phyloP scores from a whole-genome alignment of 2,113 vertebrate genomes.

The Trachemys scripta region DNA sequence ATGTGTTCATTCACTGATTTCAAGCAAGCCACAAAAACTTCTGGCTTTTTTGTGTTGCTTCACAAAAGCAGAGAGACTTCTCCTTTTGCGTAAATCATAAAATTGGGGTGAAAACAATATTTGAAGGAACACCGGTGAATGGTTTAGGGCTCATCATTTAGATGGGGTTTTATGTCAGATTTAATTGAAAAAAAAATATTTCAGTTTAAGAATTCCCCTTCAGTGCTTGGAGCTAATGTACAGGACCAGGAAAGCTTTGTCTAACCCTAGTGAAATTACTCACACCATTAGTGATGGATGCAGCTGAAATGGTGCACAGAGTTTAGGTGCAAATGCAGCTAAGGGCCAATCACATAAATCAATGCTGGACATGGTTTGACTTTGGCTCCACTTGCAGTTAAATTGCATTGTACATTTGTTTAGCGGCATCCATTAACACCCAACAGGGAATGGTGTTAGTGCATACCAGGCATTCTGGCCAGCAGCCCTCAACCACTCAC shows the following conservation, averaged over 20 bases:
- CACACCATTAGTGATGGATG: no score
- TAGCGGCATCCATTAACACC: not conserved
- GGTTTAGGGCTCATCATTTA: slow-evolving; percentile 41
- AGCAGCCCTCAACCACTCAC: not conserved
- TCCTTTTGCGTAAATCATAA: slow-evolving; percentile 2
- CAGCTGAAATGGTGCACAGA: not conserved
- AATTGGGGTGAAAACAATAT: slow-evolving; percentile 8
- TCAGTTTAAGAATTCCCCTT: not conserved
- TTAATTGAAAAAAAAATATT: not conserved
- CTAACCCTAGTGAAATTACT: not conserved
- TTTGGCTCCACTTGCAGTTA: not conserved
- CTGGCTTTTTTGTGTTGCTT: not conserved
- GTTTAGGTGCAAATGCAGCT: not conserved
- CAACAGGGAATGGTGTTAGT: not conserved
- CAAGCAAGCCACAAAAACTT: slow-evolving; percentile 24
- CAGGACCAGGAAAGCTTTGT: not conserved
- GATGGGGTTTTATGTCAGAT: not conserved
- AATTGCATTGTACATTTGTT: not conserved
- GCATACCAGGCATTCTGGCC: not conserved
- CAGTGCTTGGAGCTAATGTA: not conserved
- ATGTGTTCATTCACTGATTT: slow-evolving; percentile 26
- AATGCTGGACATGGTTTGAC: accelerated
- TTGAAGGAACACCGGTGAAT: slow-evolving; percentile 15
- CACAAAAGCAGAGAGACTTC: slow-evolving; percentile 1
- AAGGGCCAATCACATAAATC: not conserved